Conservation (phyloP, 2,888 invertebrate species). For the Hydropsyche betteni region DNA sequence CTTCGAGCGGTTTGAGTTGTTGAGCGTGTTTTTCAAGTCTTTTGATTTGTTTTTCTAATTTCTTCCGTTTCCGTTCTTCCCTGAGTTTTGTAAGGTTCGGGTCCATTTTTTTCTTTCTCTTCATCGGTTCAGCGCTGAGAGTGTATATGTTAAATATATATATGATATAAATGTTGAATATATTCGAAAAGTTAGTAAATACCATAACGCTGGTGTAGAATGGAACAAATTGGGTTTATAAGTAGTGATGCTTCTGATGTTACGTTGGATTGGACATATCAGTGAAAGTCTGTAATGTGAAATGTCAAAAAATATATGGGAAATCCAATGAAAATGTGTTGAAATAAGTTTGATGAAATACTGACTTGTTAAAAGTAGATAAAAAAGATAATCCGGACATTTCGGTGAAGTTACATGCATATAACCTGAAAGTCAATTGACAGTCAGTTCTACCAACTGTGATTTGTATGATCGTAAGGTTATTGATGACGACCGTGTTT, state of each 20-base stretch:
- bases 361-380: slow-evolving; percentile 54
- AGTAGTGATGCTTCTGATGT: slow-evolving; percentile 55
- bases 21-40: slow-evolving; percentile 80
- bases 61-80: slow-evolving; percentile 83
- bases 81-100: slow-evolving; percentile 81
- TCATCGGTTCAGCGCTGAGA: slow-evolving; percentile 84
- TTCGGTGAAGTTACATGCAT: neutral
- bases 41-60: slow-evolving; percentile 87
- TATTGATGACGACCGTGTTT: no score
- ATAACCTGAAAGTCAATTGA: slow-evolving; percentile 2
- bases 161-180: neutral
- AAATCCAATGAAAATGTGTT: neutral
- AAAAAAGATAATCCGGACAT: slow-evolving; percentile 51
- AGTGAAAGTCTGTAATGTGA: slow-evolving; percentile 42
- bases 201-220: slow-evolving; percentile 58
- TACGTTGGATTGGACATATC: slow-evolving; percentile 41
- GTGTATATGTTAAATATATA: neutral
- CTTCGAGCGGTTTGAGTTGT: slow-evolving; percentile 90
- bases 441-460: neutral
- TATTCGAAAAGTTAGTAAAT: slow-evolving; percentile 50
- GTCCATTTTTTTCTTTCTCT: slow-evolving; percentile 88
- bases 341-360: neutral
- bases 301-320: neutral
- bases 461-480: no score
- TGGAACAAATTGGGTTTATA: slow-evolving; percentile 56